These are phyloP conservation scores for Etia nguti DNA, from an alignment of 2,113 vertebrate genomes.

Conservation along the genomic window DNA sequence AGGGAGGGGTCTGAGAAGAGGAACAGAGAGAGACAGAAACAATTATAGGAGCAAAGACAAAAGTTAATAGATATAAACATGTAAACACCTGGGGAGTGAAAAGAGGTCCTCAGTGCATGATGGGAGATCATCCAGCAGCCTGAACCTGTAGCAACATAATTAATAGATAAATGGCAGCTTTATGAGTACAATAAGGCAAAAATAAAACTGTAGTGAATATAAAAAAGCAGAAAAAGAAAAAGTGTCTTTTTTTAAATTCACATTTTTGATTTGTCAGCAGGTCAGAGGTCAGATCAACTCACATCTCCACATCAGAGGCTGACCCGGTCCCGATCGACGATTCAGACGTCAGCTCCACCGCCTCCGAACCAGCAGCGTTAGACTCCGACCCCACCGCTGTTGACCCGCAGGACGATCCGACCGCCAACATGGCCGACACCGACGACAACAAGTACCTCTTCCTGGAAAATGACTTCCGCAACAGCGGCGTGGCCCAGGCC, in stretches of 20 bases:
- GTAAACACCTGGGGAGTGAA: background rate
- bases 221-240: background rate
- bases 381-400: background rate
- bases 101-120: background rate
- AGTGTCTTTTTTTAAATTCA: background rate
- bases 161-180: background rate
- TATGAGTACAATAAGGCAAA: rapidly evolving
- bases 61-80: background rate
- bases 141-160: background rate
- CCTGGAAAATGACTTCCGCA: constrained; percentile 84
- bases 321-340: background rate
- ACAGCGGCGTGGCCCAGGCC: constrained; percentile 85
- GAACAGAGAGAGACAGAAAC: background rate
- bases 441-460: constrained; percentile 93
- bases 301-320: background rate
- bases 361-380: background rate
- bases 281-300: constrained; percentile 7
- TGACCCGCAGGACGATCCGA: background rate
- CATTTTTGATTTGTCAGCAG: background rate
- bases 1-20: background rate
- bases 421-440: constrained; percentile 53
- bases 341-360: background rate
- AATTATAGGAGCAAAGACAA: rapidly evolving
- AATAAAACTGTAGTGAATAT: background rate
- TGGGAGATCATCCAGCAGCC: background rate